A percentile compares a stretch with the other conserved stretches of the same genome.
Conservation (phyloP, 2,113 vertebrate species). For the Bucco capensis region DNA sequence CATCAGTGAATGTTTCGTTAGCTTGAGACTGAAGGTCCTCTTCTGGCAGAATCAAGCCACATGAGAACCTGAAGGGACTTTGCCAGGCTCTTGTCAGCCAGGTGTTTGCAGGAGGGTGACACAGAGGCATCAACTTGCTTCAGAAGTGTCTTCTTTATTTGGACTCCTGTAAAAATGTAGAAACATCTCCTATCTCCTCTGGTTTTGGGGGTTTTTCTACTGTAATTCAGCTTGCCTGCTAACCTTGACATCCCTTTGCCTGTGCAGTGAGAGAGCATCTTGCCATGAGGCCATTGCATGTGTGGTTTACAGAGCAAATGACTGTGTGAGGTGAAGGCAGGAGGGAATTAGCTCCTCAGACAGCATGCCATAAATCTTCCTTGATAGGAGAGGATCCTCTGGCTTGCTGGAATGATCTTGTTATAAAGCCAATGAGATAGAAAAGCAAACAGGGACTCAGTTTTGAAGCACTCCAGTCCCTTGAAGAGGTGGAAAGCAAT, state of each 20-base stretch:
- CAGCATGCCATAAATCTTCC: conserved; percentile 33
- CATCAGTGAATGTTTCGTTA: neutral
- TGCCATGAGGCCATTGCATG: neutral
- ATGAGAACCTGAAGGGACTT: neutral
- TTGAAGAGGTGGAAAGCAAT: neutral
- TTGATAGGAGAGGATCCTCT: conserved; percentile 30
- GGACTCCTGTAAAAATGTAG: neutral
- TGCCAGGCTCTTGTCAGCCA: neutral
- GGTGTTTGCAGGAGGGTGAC: neutral
- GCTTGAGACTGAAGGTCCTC: neutral
- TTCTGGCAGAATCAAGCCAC: neutral
- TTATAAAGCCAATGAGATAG: conserved; percentile 20
- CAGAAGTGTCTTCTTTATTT: no score
- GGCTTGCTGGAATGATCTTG: neutral
- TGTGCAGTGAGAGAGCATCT: neutral
- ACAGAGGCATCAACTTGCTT: neutral
- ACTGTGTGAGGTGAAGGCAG: neutral
- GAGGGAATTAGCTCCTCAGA: conserved; percentile 18
- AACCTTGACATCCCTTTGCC: conserved; percentile 7
- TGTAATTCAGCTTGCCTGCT: neutral
- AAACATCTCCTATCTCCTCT: neutral
- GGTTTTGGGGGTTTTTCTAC: neutral
- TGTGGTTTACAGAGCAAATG: conserved; percentile 30
- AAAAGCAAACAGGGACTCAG: conserved; percentile 8
- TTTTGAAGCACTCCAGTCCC: neutral